These are phyloP conservation scores for Bradynema listronoti DNA, from an alignment of 1,140 invertebrate genomes.

Conservation along the genomic window DNA sequence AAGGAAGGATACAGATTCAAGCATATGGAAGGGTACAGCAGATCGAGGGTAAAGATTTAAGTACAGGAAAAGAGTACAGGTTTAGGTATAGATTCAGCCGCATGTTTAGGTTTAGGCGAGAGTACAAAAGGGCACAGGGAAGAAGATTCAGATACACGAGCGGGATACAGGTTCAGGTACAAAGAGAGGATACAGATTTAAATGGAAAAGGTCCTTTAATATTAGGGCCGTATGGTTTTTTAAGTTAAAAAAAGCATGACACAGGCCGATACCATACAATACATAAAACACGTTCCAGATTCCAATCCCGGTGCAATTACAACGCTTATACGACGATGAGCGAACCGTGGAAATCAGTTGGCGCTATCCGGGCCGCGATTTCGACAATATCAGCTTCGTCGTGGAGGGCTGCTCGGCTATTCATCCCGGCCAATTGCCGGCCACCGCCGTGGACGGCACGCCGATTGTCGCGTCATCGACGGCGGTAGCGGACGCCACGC, in stretches of 20 bases:
- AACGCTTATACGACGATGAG: constrained; percentile 17
- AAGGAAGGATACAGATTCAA: no score
- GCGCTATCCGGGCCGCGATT: constrained; percentile 15
- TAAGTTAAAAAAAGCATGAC: neutral
- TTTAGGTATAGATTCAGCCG: no score
- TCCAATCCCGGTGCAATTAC: constrained; percentile 12
- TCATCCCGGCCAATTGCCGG: neutral
- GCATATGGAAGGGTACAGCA: no score
- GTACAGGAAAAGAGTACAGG: no score
- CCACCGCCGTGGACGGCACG: constrained; percentile 1
- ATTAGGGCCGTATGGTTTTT: neutral
- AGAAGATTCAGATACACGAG: no score
- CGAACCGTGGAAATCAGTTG: constrained; percentile 27
- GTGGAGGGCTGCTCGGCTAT: constrained; percentile 14
- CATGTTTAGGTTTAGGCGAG: no score
- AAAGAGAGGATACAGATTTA: neutral
- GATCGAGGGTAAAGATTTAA: no score
- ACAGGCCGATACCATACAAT: neutral
- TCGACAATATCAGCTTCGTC: constrained; percentile 20
- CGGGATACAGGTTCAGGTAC: no score
- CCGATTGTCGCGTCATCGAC: constrained; percentile 9
- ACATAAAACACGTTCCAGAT: neutral
- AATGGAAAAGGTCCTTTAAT: neutral
- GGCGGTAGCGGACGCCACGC: constrained; percentile 3
- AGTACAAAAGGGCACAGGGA: no score